Conservation (phyloP, 2,888 invertebrate genomes). For the Cotesia congregata region DNA sequence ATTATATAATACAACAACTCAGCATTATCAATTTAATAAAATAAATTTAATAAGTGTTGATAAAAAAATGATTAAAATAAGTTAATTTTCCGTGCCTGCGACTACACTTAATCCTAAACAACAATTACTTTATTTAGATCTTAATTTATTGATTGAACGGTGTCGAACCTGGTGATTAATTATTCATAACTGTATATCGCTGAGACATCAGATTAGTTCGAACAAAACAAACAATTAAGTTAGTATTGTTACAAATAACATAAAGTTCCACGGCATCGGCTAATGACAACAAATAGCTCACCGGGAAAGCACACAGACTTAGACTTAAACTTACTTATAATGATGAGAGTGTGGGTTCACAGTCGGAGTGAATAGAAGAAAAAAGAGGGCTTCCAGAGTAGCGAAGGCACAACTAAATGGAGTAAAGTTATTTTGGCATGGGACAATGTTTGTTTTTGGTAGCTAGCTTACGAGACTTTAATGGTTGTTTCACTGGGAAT, state of each 20-base stretch:
- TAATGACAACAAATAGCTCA: background rate
- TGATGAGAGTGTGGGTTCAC: background rate
- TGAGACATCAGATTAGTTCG: background rate
- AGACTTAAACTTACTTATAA: background rate
- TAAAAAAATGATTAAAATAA: no score
- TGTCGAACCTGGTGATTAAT: no score
- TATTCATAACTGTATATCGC: no score
- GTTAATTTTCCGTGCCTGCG: no score
- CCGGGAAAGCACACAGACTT: background rate
- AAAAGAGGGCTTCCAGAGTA: background rate
- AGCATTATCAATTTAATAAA: no score
- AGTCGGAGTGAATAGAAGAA: background rate
- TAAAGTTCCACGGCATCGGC: background rate
- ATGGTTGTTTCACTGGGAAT: background rate
- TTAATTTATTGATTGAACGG: background rate
- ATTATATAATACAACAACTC: no score
- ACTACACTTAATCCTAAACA: background rate
- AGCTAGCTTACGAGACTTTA: conserved; percentile 7
- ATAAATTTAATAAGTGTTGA: no score
- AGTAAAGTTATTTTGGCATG: conserved; percentile 17
- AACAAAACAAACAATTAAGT: background rate
- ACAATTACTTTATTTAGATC: background rate
- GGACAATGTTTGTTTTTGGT: conserved; percentile 18
- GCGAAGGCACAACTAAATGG: background rate
- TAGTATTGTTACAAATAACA: background rate